A percentile compares a stretch with the other conserved stretches of the same genome.
phyloP scores from a whole-genome alignment of 2,797 vertebrate genomes.

The Thalassophryne amazonica region DNA sequence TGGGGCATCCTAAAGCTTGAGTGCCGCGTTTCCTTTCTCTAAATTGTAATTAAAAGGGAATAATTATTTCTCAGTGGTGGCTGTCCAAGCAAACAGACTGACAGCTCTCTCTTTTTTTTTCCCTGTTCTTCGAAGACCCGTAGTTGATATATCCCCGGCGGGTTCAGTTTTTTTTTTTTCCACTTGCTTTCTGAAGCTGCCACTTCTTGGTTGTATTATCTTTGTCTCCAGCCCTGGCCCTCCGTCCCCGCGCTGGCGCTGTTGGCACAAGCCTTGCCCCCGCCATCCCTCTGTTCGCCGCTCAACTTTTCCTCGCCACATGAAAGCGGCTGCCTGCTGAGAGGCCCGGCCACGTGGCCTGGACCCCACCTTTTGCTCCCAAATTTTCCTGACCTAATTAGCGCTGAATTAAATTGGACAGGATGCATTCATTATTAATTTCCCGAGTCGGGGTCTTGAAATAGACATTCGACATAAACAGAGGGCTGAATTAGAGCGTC shows the following conservation, averaged over 20 bases:
- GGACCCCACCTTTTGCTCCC: constrained; percentile 70
- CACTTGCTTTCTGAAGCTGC: constrained; percentile 66
- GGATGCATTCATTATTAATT: constrained; percentile 75
- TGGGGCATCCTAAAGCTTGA: constrained; percentile 47
- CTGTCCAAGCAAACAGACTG: constrained; percentile 75
- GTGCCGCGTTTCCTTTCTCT: constrained; percentile 57
- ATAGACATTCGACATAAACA: constrained; percentile 53
- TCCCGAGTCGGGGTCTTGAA: constrained; percentile 45
- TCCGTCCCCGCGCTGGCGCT: constrained; percentile 57
- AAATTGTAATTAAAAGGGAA: constrained; percentile 80
- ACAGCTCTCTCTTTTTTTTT: constrained; percentile 49
- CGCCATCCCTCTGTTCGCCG: constrained; percentile 60
- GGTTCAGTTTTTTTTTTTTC: constrained; percentile 38
- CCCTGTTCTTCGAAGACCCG: constrained; percentile 40
- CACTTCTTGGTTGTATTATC: constrained; percentile 73
- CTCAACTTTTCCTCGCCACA: constrained; percentile 64
- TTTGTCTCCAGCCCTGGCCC: constrained; percentile 77
- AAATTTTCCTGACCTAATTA: constrained; percentile 80
- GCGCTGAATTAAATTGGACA: constrained; percentile 66
- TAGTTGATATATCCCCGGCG: constrained; percentile 69
- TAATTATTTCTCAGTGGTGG: constrained; percentile 74
- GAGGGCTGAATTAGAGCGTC: constrained; percentile 34
- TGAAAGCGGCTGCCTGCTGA: constrained; percentile 68
- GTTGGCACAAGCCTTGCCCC: constrained; percentile 47
- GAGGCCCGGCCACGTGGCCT: constrained; percentile 62